Evolutionary conservation across 2,113 vertebrate genomes (phyloP).

Genomic region (Notiomystis cincta): DNA sequence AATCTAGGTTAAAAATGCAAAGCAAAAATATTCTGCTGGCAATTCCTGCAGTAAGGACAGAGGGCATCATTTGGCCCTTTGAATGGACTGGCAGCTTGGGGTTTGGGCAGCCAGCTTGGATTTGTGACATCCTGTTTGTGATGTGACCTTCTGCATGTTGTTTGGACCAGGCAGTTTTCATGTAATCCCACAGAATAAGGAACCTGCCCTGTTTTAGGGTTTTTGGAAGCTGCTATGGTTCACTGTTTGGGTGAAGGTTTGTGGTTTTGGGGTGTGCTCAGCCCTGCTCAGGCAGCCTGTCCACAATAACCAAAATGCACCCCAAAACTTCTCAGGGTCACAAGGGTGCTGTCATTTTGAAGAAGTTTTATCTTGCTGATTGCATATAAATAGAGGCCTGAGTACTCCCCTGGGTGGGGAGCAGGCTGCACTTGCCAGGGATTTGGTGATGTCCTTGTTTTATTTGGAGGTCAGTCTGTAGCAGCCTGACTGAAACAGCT

Average conservation of each 20-base stretch:
- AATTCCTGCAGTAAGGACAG: neutral
- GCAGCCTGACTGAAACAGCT: neutral
- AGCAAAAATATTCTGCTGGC: neutral
- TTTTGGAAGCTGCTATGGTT: neutral
- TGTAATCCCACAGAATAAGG: neutral
- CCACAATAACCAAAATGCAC: neutral
- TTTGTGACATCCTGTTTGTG: neutral
- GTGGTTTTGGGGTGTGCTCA: neutral
- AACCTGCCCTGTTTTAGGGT: neutral
- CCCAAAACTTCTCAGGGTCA: neutral
- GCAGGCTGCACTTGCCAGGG: neutral
- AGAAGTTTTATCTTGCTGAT: neutral
- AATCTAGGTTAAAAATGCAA: neutral
- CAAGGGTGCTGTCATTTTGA: neutral
- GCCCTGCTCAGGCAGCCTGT: neutral
- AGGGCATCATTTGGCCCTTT: accelerated
- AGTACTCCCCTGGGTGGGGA: neutral
- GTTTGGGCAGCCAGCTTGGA: neutral
- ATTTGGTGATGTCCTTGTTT: neutral
- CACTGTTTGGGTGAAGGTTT: neutral
- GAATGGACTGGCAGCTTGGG: neutral
- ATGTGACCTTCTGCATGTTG: neutral
- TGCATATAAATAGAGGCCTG: neutral
- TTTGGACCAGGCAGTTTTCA: neutral
- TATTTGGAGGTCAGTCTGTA: neutral